Base-by-base conservation (phyloP, 2,113 vertebrate genomes). In the Cebus imitator region DNA sequence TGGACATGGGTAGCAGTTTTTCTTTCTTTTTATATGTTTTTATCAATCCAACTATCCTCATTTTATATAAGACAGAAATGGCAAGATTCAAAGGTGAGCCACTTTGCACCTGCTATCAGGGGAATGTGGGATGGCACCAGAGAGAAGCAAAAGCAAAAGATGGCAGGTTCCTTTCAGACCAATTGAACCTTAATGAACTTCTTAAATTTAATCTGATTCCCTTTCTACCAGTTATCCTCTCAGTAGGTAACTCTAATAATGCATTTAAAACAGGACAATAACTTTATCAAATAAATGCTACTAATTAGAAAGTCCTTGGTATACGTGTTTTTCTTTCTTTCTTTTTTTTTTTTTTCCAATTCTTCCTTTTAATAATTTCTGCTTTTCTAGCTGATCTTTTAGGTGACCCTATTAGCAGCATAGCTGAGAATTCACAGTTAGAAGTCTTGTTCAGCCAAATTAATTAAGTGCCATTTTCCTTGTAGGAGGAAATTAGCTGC, bases 391-490 rank as follows among this genome's bases (percentile, higher is more conserved):
- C 70, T 94, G 52, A 78, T 84, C 45, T 50, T 88, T 90, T 45
- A 84, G 43, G 61, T 91, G 82, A 97, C 87, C 92, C 40, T 45
- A 87, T 98, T 95, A 97, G 37, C 76, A 64, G 18, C 58, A 82
- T 35, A 95, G 48, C 81, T 95, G 50, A 96, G 73, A 92, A 96
- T 87, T 97, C 97, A 96, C 96, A 97, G 87, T 96, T 94, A 92
- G 90, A 72, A 97, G 57, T 91, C 81, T 96, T 94, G 50, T 96
- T 96, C 79, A 92, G 72, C 32, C 96, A 97, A 93, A 97, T 95
- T 97, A 97, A 97, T 98, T 96, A 97, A 97, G 72, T 96, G 55
- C 30, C 61, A 66, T 96, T 98, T 96, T 97, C 73, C 55, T 95
- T 96, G 79, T 14, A 21, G 94, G 52, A 94, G 3, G 37, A 97